phyloP scores from a whole-genome alignment of 1,140 invertebrate species.

The Phymorhynchus buccinoides region DNA sequence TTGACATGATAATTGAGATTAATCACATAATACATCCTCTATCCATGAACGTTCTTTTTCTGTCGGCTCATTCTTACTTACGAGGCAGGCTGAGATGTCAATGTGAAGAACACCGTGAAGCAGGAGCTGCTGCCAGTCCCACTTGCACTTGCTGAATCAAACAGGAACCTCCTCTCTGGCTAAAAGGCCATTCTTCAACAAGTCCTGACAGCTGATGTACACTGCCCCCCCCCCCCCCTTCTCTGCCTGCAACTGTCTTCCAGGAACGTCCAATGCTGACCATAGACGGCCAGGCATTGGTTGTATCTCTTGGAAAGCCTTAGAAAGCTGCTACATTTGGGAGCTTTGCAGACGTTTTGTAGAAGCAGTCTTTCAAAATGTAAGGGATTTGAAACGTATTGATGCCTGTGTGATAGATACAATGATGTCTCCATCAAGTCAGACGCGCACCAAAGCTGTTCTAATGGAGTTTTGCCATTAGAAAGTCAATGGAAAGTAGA shows the following conservation, averaged over 20 bases:
- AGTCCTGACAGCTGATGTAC: background rate
- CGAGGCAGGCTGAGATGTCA: background rate
- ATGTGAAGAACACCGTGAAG: background rate
- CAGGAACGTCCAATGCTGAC: background rate
- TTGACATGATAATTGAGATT: too few relatives aligned
- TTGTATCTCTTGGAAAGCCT: background rate
- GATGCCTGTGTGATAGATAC: constrained; percentile 4
- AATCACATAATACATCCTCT: too few relatives aligned
- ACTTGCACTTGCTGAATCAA: background rate
- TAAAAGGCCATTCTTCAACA: background rate
- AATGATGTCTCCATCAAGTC: background rate
- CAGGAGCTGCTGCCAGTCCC: background rate
- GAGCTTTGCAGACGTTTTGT: background rate
- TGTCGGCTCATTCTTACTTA: background rate
- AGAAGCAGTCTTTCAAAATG: background rate
- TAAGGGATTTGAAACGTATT: background rate
- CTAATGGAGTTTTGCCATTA: too few relatives aligned
- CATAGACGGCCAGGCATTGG: background rate
- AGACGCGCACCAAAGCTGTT: too few relatives aligned
- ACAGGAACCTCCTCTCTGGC: background rate
- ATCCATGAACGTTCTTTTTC: too few relatives aligned
- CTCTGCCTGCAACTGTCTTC: background rate
- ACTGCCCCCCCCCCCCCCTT: background rate
- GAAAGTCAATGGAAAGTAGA: too few relatives aligned
- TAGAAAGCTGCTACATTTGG: background rate